A percentile compares a stretch with the other conserved stretches of the same genome.
Conservation (phyloP, 2,888 invertebrate genomes). For the Abrostola triplasia region DNA sequence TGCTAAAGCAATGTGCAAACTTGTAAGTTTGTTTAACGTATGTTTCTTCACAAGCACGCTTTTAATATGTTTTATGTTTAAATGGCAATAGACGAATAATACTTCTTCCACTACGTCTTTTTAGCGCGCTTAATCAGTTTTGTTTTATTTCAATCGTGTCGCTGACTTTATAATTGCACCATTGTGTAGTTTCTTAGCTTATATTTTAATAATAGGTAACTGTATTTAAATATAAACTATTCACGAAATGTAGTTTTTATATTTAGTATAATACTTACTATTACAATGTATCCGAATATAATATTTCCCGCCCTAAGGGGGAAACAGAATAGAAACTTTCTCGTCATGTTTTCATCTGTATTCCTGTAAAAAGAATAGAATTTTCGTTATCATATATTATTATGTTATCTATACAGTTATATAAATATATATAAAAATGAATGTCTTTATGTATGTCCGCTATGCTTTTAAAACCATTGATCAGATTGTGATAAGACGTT, state of each 20-base stretch:
- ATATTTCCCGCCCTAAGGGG: slow-evolving; percentile 82
- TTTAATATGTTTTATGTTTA: slow-evolving; percentile 1
- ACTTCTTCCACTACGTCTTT: no score
- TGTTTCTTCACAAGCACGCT: not conserved
- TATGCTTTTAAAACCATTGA: no score
- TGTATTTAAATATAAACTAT: no score
- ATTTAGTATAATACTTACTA: slow-evolving; percentile 73
- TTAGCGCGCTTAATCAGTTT: no score
- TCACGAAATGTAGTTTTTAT: slow-evolving; percentile 5
- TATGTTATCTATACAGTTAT: no score
- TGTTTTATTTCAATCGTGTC: no score
- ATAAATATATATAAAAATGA: no score
- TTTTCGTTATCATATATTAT: not conserved
- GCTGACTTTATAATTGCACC: no score
- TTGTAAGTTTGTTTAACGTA: not conserved
- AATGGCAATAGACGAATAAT: not conserved
- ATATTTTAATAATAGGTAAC: no score
- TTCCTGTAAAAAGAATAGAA: slow-evolving; percentile 67
- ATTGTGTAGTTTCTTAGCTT: no score
- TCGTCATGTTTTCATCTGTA: slow-evolving; percentile 80
- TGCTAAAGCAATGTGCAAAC: not conserved
- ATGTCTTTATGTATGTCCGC: no score
- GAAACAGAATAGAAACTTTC: slow-evolving; percentile 85
- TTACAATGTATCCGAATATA: slow-evolving; percentile 81
- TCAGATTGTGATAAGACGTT: no score